Evolutionary conservation across 1,140 invertebrate genomes (phyloP).

Genomic region (Saxidomus purpurata): DNA sequence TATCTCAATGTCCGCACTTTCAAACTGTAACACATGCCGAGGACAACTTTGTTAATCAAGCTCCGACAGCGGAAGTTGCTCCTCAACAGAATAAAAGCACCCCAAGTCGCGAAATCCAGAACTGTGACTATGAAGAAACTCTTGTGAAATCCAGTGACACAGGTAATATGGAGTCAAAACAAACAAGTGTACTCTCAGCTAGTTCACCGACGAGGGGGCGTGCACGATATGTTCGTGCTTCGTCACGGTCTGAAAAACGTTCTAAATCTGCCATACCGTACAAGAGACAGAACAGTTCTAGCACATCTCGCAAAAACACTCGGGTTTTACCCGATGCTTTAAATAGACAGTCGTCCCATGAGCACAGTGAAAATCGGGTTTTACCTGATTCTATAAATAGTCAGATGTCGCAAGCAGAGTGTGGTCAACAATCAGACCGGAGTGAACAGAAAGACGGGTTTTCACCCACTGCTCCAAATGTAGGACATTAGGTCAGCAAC

Average conservation of each 20-base stretch:
- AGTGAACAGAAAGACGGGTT: no score
- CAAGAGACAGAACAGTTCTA: background rate
- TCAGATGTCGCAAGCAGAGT: no score
- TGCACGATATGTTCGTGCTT: background rate
- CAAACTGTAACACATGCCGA: no score
- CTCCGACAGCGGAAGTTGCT: no score
- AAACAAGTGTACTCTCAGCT: background rate
- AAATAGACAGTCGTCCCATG: background rate
- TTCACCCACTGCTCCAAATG: background rate
- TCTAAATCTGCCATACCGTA: background rate
- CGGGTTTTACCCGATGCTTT: background rate
- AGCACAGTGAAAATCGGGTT: background rate
- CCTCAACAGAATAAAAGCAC: background rate
- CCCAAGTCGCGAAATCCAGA: background rate
- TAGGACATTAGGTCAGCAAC: background rate
- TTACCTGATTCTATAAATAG: no score
- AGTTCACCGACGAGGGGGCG: background rate
- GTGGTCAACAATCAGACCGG: no score
- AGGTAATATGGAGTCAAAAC: no score
- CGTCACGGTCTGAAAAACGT: background rate
- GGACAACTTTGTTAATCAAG: no score
- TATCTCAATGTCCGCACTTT: no score
- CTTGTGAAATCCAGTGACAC: background rate
- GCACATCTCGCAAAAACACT: background rate
- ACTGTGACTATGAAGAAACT: background rate